Evolutionary conservation across 1,140 invertebrate species (phyloP).

Genomic region (Temnothorax curvispinosus): DNA sequence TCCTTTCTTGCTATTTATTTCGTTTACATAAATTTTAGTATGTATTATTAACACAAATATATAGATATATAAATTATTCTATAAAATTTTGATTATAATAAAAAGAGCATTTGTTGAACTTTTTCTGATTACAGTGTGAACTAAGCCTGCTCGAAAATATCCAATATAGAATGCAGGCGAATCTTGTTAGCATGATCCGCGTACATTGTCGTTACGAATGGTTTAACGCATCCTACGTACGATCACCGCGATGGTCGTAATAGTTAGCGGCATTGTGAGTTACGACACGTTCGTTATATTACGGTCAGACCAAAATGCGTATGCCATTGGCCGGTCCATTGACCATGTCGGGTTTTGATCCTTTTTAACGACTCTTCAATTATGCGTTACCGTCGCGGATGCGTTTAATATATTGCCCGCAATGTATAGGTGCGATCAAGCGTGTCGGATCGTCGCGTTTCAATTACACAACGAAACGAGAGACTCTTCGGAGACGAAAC

Average conservation of each 20-base stretch:
- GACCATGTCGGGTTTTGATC: slow-evolving; percentile 27
- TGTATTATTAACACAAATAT: background rate
- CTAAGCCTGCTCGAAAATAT: background rate
- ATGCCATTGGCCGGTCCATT: slow-evolving; percentile 18
- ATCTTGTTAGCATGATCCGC: background rate
- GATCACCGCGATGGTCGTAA: background rate
- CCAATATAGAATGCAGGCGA: background rate
- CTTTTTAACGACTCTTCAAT: slow-evolving; percentile 35
- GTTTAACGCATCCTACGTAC: background rate
- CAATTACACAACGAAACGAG: slow-evolving; percentile 6
- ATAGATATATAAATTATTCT: background rate
- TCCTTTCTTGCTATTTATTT: background rate
- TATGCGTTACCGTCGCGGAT: background rate
- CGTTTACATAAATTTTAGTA: background rate
- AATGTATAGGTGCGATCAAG: slow-evolving; percentile 8
- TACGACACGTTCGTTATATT: slow-evolving; percentile 19
- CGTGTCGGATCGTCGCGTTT: slow-evolving; percentile 13
- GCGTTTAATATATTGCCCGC: background rate
- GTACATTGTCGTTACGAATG: background rate
- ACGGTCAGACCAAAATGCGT: background rate
- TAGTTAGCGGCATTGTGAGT: slow-evolving; percentile 1
- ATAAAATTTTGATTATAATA: background rate
- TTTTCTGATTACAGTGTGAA: background rate
- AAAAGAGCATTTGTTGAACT: background rate
- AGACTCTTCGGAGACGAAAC: background rate